Percentiles rank a stretch among this genome's conserved stretches.
These are phyloP conservation scores for Eulemur coronatus DNA, from an alignment of 2,797 vertebrate genomes.

Conservation along the genomic window DNA sequence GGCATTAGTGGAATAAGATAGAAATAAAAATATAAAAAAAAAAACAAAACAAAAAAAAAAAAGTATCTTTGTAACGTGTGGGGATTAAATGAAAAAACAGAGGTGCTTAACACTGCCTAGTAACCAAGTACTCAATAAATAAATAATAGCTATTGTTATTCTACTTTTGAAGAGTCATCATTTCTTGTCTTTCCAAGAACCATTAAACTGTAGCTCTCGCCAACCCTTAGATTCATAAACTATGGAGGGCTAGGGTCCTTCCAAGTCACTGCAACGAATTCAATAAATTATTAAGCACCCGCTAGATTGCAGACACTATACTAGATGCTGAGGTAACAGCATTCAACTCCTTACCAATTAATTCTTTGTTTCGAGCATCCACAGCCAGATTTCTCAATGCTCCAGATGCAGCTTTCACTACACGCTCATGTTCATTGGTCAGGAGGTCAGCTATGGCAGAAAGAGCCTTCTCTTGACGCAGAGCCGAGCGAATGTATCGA, in stretches of 20 bases:
- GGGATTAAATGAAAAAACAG: not conserved
- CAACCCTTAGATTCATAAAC: not conserved
- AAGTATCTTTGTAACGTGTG: not conserved
- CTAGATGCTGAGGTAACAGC: rapidly evolving
- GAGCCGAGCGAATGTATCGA: conserved; percentile 91
- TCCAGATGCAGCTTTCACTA: conserved; percentile 95
- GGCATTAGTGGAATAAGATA: too few relatives aligned
- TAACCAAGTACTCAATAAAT: conserved; percentile 6
- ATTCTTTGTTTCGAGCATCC: conserved; percentile 92
- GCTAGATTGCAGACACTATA: not conserved
- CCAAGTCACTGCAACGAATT: not conserved
- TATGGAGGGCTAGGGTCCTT: not conserved
- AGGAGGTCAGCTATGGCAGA: conserved; percentile 94
- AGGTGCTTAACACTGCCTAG: not conserved
- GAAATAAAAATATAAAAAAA: too few relatives aligned
- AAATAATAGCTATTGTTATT: not conserved
- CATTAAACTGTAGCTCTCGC: not conserved
- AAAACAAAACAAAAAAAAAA: too few relatives aligned
- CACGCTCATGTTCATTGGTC: conserved; percentile 91
- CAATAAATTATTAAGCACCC: not conserved
- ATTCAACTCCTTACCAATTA: conserved; percentile 89
- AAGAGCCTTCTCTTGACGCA: conserved; percentile 95
- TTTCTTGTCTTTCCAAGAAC: not conserved
- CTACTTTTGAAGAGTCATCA: not conserved
- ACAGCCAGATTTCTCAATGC: conserved; percentile 96